These are phyloP conservation scores for Lissocephala sabroskyi DNA, from an alignment of 2,888 invertebrate species.

Conservation along the genomic window DNA sequence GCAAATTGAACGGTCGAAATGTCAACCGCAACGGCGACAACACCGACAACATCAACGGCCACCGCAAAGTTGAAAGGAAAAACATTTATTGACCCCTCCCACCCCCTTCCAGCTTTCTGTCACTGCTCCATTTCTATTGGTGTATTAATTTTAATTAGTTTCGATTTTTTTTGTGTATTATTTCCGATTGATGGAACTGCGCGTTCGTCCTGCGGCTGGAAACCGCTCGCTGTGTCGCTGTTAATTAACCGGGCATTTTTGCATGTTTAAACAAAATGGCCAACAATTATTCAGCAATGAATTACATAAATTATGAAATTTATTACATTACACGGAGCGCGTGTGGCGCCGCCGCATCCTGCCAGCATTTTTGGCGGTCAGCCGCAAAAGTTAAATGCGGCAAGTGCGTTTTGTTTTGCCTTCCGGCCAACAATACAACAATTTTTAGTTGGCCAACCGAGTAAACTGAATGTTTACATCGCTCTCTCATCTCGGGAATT, in stretches of 20 bases:
- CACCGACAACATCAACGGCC: not conserved
- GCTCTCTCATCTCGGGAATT: no score
- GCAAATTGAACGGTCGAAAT: not conserved
- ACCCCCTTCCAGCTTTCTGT: not conserved
- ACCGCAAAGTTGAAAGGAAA: no score
- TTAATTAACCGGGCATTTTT: constrained; percentile 50
- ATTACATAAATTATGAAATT: constrained; percentile 46
- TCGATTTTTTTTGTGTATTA: constrained; percentile 25
- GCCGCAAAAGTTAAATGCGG: no score
- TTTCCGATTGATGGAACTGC: not conserved
- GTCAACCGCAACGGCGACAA: not conserved
- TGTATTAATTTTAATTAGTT: constrained; percentile 55
- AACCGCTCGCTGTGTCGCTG: constrained; percentile 30
- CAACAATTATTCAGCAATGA: constrained; percentile 19
- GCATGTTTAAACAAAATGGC: constrained; percentile 17
- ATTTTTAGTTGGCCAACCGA: no score
- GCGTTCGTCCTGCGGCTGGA: not conserved
- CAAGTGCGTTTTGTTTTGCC: no score
- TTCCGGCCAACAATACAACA: constrained; percentile 35
- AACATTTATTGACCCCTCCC: not conserved
- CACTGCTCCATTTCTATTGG: constrained; percentile 23
- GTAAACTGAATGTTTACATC: no score
- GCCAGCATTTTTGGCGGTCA: no score
- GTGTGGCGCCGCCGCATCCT: no score
- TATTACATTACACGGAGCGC: no score